Base-by-base conservation (phyloP, 2,113 vertebrate genomes). In the Cinclus cinclus region DNA sequence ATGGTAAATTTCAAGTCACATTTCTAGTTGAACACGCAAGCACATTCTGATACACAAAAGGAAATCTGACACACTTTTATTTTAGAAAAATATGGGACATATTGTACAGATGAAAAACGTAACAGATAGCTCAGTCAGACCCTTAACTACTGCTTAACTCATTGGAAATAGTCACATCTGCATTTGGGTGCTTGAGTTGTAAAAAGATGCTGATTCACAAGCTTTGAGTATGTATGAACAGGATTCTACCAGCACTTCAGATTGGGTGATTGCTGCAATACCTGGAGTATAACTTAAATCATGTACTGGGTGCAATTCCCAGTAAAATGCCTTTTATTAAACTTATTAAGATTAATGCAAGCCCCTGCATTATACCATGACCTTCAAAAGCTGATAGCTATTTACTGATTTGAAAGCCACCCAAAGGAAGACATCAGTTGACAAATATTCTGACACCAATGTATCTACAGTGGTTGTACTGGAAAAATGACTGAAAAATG, bases 341-440 rank as follows among this genome's bases (percentile, higher is more conserved):
- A 68, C 4, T 4, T 35, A 63, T 37, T 47, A 62, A 58, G 55
- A 74, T 74, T 90, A 95, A 80, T 68, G 50, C 28, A 80, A 78
- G 39, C 37, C 60, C 55, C 73, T 71, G 8, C 2, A 7, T 68
- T 91, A 84, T 22, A 65, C 13, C 23, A 27, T 37, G 35, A 91
- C 78, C 85, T 89, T 80, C 92, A 82, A 28, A 63, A 92, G 70
- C 55, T 95, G 62, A 87, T 24, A 79, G 62, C 49, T 93, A 71
- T 82, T 92, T 93, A 64, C 33, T 75, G 90, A 68, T 91, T 64
- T 92, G 42, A 94, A 59, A 92, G 78, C 22, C 56, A 76, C 15
- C 27, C 71, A 83, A 89, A 68, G 44, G 95, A 83, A 95, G 25
- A 35, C 58, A 50, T 49, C 50, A 70, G 68, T 53, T 62, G 56